Percentiles rank a stretch among this genome's conserved stretches.
Conservation (phyloP, 2,113 vertebrate species). For the Plestiodon gilberti region DNA sequence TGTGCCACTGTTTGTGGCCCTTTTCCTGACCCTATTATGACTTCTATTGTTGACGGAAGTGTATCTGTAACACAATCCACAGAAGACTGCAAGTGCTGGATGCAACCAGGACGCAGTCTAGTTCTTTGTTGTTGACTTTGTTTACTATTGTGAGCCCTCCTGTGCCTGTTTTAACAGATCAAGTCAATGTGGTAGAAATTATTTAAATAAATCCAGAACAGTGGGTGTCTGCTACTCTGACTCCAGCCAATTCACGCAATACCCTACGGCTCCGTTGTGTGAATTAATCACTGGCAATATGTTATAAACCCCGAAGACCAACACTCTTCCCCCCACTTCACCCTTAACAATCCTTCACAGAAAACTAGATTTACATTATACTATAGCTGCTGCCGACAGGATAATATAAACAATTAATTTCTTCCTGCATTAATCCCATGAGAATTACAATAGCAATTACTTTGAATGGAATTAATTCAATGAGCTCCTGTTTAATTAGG, state of each 20-base stretch:
- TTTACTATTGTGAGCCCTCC: too few species aligned
- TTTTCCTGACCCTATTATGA: not conserved
- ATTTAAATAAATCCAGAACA: too few species aligned
- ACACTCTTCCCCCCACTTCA: not conserved
- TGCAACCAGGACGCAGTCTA: not conserved
- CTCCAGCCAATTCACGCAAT: not conserved
- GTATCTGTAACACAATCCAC: too few species aligned
- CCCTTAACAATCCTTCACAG: not conserved
- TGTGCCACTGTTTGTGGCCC: too few species aligned
- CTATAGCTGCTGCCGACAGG: not conserved
- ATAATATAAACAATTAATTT: slow-evolving; percentile 15
- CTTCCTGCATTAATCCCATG: slow-evolving; percentile 4
- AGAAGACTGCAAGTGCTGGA: too few species aligned
- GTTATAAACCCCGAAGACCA: not conserved
- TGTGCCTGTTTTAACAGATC: too few species aligned
- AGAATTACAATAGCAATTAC: slow-evolving; percentile 12
- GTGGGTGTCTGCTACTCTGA: not conserved
- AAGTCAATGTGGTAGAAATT: too few species aligned
- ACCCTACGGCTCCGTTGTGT: not conserved
- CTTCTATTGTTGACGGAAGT: not conserved
- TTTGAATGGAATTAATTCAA: slow-evolving; percentile 25
- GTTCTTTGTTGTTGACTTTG: too few species aligned
- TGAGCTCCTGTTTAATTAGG: slow-evolving; percentile 19
- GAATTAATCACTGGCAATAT: not conserved
- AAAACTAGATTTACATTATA: not conserved